A percentile compares a stretch with the other conserved stretches of the same genome.
Conservation (phyloP, 2,113 vertebrate genomes). For the Solea solea region DNA sequence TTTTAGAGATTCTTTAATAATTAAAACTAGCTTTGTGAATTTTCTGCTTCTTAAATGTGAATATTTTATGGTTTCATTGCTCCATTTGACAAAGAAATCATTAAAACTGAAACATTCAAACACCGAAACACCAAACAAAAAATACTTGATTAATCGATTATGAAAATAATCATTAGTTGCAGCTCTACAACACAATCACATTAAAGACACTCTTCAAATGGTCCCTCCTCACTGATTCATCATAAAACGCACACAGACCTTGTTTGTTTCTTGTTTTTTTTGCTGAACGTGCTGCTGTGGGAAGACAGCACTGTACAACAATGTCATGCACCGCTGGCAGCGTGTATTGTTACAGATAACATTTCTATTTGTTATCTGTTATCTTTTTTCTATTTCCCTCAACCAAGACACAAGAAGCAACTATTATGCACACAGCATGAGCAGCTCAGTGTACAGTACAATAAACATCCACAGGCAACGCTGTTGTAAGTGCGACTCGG, state of each 20-base stretch:
- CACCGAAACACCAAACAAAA: too few relatives aligned
- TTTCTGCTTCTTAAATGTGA: too few relatives aligned
- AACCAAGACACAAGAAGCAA: background rate
- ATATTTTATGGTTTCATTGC: too few relatives aligned
- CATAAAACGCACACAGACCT: background rate
- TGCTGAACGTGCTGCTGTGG: background rate
- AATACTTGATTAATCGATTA: too few relatives aligned
- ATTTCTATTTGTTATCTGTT: background rate
- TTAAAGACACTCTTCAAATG: background rate
- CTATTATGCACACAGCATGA: background rate
- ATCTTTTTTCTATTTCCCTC: too few relatives aligned
- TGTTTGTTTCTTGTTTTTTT: background rate
- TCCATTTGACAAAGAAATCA: too few relatives aligned
- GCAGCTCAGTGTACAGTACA: background rate
- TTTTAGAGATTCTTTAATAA: too few relatives aligned
- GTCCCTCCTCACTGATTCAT: too few relatives aligned
- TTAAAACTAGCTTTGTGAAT: too few relatives aligned
- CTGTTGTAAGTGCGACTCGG: conserved; percentile 10
- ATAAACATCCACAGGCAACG: background rate
- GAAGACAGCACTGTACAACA: background rate
- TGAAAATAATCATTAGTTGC: too few relatives aligned
- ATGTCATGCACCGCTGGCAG: background rate
- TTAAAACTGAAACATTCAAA: too few relatives aligned
- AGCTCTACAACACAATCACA: too few relatives aligned
- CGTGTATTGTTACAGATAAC: conserved; percentile 1